Evolutionary conservation across 2,888 invertebrate species (phyloP), one percentile per base, ranked within the genome.

Genomic region (Lithophane socia): DNA sequence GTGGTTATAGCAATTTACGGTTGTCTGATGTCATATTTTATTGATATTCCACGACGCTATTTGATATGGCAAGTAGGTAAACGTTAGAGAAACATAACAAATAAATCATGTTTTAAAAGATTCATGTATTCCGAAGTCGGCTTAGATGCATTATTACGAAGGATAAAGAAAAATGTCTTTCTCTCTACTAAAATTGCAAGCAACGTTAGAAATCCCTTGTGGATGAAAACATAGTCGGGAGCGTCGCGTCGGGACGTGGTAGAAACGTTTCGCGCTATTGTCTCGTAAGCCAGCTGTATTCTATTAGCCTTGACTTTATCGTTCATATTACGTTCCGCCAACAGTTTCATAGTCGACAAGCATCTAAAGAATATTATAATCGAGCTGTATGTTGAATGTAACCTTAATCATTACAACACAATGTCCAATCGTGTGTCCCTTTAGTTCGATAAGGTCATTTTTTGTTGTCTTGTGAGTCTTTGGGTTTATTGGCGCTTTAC

Each of bases 251-350:
- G 21, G 8, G 7, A 47, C 12, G 13, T 80, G 77, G 54, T 70
- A 64, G 54, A 76, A 80, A 44, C 24, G 18, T 44, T 78, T 68
- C 58, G 47, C 70, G 58, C 52, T 68, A 77, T 73, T 80, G 68
- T 83, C 75, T 77, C 54, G 64, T 76, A 75, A 79, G 67, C 66
- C 69, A 68, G 72, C 76, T 73, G 67, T 76, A 83, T 85, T 75
- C 66, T 73, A 77, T 83, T 85, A 79, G 73, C 85, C 86, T 86
- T 86, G 87, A 79, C 73, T 85, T 86, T 84, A 86, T 79, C 77
- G 75, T 77, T 58, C 69, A 77, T 75, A 76, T 77, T 77, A 66
- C 42, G 75, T 82, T 65, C 60, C 56, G 29, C 64, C 58, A 72
- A 72, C 73, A 67, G 63, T 85, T 80, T 63, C 47, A 76, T 74